A percentile compares a stretch with the other conserved stretches of the same genome.
These are phyloP conservation scores for Hartigia nigra DNA, from an alignment of 2,888 invertebrate genomes.

Conservation along the genomic window DNA sequence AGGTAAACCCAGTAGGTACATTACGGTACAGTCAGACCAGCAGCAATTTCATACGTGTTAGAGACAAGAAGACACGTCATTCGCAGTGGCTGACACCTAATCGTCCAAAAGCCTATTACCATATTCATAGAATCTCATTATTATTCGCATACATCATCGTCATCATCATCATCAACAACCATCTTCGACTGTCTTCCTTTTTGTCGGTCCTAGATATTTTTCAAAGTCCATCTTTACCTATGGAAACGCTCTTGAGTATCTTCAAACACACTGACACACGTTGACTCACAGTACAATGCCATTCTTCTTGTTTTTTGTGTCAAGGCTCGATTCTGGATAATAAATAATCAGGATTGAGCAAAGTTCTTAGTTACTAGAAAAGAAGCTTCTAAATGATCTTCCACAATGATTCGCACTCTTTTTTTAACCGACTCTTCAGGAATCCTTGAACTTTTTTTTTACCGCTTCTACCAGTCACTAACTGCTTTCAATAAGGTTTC, in stretches of 20 bases:
- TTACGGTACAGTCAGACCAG: conserved; percentile 6
- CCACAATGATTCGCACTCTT: not conserved
- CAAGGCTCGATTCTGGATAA: not conserved
- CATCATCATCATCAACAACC: conserved; percentile 19
- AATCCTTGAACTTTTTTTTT: not conserved
- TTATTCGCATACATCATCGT: conserved; percentile 32
- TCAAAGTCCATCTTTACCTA: not conserved
- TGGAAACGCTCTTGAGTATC: not conserved
- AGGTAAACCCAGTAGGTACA: not conserved
- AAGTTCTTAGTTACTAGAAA: not conserved
- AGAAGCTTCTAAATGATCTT: not conserved
- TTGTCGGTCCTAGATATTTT: not conserved
- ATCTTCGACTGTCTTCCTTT: not conserved
- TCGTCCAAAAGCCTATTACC: conserved; percentile 46
- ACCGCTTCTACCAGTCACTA: not conserved
- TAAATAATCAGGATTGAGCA: not conserved
- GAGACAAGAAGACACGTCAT: conserved; percentile 32
- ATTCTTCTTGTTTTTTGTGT: not conserved
- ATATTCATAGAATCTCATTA: conserved; percentile 46
- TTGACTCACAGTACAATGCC: not conserved
- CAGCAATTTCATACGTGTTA: conserved; percentile 37
- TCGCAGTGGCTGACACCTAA: conserved; percentile 37
- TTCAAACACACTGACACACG: not conserved
- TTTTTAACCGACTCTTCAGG: not conserved
- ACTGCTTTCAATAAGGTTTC: not conserved